Evolutionary conservation across 2,888 invertebrate genomes (phyloP).

Genomic region (Cyclophora punctaria): DNA sequence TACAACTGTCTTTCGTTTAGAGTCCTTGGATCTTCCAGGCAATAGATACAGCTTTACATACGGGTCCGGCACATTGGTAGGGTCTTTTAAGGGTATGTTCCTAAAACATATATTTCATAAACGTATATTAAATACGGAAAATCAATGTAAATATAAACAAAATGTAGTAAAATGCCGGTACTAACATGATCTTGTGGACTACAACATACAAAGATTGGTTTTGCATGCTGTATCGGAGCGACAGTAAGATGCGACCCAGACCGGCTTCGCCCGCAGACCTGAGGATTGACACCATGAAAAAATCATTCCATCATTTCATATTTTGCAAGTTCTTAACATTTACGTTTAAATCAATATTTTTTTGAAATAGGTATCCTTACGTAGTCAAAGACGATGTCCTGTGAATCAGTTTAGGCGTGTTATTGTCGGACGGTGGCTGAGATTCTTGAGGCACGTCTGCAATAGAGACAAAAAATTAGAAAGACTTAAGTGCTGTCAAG

Average conservation of each 20-base stretch:
- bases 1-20: slow-evolving; percentile 89
- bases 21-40: slow-evolving; percentile 88
- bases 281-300: slow-evolving; percentile 1
- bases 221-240: slow-evolving; percentile 88
- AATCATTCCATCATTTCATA: too few species aligned
- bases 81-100: slow-evolving; percentile 87
- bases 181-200: slow-evolving; percentile 93
- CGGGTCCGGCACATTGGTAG: slow-evolving; percentile 89
- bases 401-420: slow-evolving; percentile 72
- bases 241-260: slow-evolving; percentile 87
- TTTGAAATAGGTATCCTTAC: slow-evolving; percentile 31
- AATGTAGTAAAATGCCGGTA: slow-evolving; percentile 20
- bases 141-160: not conserved
- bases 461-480: slow-evolving; percentile 9
- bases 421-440: slow-evolving; percentile 31
- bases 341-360: not conserved
- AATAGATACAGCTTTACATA: slow-evolving; percentile 92
- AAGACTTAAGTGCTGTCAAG: not conserved
- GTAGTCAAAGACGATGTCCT: slow-evolving; percentile 76
- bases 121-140: not conserved
- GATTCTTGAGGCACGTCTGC: slow-evolving; percentile 51
- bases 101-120: slow-evolving; percentile 44
- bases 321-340: too few species aligned
- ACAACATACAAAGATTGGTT: slow-evolving; percentile 88
- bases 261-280: slow-evolving; percentile 83